A percentile compares a stretch with the other conserved stretches of the same genome.
phyloP scores from a whole-genome alignment of 2,797 vertebrate species.

The Coregonus ussuriensis region DNA sequence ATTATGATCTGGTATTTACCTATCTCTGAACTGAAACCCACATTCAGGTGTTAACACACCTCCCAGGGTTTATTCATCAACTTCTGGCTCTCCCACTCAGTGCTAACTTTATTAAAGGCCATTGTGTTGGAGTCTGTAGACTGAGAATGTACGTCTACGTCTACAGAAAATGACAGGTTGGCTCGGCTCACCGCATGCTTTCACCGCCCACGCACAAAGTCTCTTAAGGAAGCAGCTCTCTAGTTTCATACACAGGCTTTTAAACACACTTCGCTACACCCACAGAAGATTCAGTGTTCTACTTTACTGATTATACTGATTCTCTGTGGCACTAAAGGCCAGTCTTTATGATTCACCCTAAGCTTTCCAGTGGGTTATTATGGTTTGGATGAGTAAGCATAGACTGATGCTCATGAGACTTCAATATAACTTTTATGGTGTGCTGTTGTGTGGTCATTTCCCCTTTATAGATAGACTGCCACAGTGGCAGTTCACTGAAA shows the following conservation, averaged over 20 bases:
- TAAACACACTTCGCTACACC: conserved; percentile 7
- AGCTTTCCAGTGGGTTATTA: not conserved
- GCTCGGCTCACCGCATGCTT: conserved; percentile 45
- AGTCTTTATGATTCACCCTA: conserved; percentile 3
- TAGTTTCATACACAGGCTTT: conserved; percentile 38
- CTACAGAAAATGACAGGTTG: conserved; percentile 23
- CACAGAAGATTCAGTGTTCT: conserved; percentile 42
- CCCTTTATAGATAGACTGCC: not conserved
- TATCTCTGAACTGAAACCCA: conserved; percentile 22
- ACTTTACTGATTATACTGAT: conserved; percentile 17
- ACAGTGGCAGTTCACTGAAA: not conserved
- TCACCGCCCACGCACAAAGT: conserved; percentile 45
- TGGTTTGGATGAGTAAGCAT: not conserved
- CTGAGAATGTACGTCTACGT: conserved; percentile 26
- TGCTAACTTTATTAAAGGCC: conserved; percentile 51
- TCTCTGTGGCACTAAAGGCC: not conserved
- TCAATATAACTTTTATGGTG: not conserved
- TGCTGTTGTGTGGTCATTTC: not conserved
- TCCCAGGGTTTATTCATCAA: not conserved
- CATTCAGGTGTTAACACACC: not conserved
- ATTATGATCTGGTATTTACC: not conserved
- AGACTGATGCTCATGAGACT: not conserved
- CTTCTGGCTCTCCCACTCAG: conserved; percentile 23
- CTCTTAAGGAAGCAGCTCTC: conserved; percentile 34
- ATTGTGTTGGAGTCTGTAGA: conserved; percentile 23